These are phyloP conservation scores for Cygnus buccinator DNA, from an alignment of 2,113 vertebrate species.

Conservation along the genomic window DNA sequence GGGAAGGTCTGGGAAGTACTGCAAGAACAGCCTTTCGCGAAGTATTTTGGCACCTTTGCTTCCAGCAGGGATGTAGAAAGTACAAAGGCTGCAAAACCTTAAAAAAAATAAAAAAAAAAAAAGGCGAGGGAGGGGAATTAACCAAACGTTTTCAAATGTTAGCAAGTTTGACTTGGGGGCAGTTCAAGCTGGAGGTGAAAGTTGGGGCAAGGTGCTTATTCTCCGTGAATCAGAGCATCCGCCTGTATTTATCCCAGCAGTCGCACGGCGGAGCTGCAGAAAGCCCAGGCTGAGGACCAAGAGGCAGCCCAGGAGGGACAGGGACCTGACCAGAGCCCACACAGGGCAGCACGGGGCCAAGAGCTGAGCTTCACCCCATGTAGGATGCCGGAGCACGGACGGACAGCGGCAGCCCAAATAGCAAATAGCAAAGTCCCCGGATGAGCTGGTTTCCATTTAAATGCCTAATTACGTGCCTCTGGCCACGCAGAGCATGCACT, in stretches of 20 bases:
- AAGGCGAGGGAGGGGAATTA: background rate
- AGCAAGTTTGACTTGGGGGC: conserved; percentile 24
- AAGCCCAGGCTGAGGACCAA: background rate
- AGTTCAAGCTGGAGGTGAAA: conserved; percentile 40
- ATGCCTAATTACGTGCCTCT: background rate
- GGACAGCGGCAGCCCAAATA: background rate
- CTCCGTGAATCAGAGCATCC: background rate
- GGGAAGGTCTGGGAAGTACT: conserved; percentile 41
- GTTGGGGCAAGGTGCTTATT: background rate
- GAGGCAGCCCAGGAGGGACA: background rate
- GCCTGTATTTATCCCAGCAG: background rate
- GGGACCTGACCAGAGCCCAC: background rate
- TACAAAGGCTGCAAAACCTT: conserved; percentile 38
- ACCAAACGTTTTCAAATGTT: background rate
- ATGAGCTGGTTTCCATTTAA: background rate
- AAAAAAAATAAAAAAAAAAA: background rate
- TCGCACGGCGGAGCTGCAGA: background rate
- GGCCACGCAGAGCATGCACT: background rate
- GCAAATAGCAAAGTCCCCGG: background rate
- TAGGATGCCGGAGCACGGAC: rapidly evolving
- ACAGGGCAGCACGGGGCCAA: background rate
- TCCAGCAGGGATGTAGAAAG: conserved; percentile 16
- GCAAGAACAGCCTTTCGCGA: background rate
- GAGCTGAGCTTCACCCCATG: background rate
- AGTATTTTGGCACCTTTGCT: conserved; percentile 52